Evolutionary conservation across 2,888 invertebrate species (phyloP).

Genomic region (Sphinx pinastri): DNA sequence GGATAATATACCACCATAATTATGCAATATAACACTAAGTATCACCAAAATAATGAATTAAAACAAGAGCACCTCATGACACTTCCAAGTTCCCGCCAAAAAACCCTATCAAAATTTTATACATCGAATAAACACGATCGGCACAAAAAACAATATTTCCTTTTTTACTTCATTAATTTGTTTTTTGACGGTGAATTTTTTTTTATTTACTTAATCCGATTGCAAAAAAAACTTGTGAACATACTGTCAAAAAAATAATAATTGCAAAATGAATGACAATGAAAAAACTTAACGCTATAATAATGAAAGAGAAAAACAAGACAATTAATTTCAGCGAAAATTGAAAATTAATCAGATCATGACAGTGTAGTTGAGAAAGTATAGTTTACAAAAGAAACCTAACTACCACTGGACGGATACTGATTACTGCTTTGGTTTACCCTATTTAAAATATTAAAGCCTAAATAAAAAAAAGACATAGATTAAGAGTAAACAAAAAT

Average conservation of each 20-base stretch:
- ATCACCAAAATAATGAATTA: too few relatives aligned
- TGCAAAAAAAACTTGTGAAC: too few relatives aligned
- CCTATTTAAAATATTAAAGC: slow-evolving; percentile 51
- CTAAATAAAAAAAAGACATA: slow-evolving; percentile 32
- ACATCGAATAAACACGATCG: background rate
- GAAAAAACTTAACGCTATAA: slow-evolving; percentile 9
- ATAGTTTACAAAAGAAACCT: slow-evolving; percentile 55
- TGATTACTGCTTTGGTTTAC: slow-evolving; percentile 82
- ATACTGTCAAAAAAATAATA: too few relatives aligned
- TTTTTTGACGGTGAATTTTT: background rate
- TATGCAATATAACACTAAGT: too few relatives aligned
- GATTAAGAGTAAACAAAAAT: slow-evolving; percentile 20
- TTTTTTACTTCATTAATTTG: background rate
- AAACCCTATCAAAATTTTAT: background rate
- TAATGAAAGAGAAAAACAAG: slow-evolving; percentile 23
- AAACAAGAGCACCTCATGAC: too few relatives aligned
- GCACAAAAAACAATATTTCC: background rate
- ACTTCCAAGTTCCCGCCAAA: too few relatives aligned
- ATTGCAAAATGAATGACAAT: background rate
- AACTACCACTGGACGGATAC: slow-evolving; percentile 83
- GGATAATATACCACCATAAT: too few relatives aligned
- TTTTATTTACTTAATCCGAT: too few relatives aligned
- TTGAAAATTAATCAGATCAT: slow-evolving; percentile 51
- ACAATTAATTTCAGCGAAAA: slow-evolving; percentile 42
- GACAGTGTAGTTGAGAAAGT: slow-evolving; percentile 47